phyloP scores from a whole-genome alignment of 2,113 vertebrate species.

The Tragelaphus scriptus region DNA sequence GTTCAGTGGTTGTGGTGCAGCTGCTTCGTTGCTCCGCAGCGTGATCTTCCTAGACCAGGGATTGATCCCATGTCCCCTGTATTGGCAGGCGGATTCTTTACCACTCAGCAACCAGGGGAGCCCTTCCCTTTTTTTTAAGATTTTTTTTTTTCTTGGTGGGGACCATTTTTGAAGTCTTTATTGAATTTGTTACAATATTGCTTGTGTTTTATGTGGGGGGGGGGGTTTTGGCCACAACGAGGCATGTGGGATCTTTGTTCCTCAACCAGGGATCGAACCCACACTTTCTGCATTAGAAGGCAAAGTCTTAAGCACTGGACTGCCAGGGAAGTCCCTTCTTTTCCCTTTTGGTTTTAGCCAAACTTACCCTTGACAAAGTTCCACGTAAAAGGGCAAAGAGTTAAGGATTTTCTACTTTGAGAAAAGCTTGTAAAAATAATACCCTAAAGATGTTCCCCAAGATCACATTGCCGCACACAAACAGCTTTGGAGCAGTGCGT shows the following conservation, averaged over 20 bases:
- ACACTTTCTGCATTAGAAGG: not conserved
- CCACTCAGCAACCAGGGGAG: not conserved
- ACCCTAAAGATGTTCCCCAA: not conserved
- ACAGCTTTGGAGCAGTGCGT: not conserved
- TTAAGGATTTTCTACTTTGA: not conserved
- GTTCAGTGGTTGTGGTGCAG: not conserved
- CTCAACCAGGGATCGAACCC: not conserved
- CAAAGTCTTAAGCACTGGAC: not conserved
- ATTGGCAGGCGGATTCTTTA: not conserved
- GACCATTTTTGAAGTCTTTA: not conserved
- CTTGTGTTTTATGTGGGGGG: not conserved
- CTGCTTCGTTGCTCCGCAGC: not conserved
- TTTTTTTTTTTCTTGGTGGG: not conserved
- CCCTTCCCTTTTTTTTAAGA: not conserved
- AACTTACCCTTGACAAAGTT: not conserved
- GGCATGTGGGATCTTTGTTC: not conserved
- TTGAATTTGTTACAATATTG: not conserved
- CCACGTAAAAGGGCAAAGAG: not conserved
- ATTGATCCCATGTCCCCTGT: not conserved
- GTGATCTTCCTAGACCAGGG: not conserved
- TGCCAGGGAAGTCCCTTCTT: not conserved
- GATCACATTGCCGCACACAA: not conserved
- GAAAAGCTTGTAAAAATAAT: not conserved
- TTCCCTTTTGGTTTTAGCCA: not conserved
- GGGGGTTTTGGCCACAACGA: not conserved